Evolutionary conservation across 2,113 vertebrate genomes (phyloP).

Genomic region (Dasypus novemcinctus): DNA sequence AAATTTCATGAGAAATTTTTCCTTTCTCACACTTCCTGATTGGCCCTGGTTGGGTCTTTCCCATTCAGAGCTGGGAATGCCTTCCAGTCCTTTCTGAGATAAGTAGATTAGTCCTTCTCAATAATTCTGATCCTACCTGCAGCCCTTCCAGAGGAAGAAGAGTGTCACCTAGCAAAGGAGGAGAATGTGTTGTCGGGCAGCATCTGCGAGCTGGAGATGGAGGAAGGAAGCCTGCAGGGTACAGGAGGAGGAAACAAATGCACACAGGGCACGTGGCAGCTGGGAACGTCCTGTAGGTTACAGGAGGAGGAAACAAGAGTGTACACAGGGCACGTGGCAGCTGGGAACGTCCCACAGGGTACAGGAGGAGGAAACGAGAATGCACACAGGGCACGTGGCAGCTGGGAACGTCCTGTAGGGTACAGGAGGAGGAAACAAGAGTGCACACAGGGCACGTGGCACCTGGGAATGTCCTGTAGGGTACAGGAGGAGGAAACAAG

Average conservation of each 20-base stretch:
- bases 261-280: too few species aligned
- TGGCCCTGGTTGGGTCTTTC: not conserved
- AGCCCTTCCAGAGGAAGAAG: not conserved
- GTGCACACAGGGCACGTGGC: too few species aligned
- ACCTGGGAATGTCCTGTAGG: too few species aligned
- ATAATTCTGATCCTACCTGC: not conserved
- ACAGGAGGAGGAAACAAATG: too few species aligned
- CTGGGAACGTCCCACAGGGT: too few species aligned
- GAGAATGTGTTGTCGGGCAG: not conserved
- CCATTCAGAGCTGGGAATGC: not conserved
- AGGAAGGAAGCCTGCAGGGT: not conserved
- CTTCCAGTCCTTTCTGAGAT: not conserved
- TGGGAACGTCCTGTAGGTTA: too few species aligned
- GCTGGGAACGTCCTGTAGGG: too few species aligned
- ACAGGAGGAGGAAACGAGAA: too few species aligned
- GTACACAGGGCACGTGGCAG: too few species aligned
- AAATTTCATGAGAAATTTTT: not conserved
- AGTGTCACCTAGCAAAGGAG: not conserved
- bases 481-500: not conserved
- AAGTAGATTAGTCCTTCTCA: not conserved
- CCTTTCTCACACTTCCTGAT: not conserved
- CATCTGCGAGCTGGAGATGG: not conserved
- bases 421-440: too few species aligned
- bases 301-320: too few species aligned
- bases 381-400: too few species aligned